Base-by-base conservation (phyloP, 2,797 vertebrate species). In the Galagoides demidoff region DNA sequence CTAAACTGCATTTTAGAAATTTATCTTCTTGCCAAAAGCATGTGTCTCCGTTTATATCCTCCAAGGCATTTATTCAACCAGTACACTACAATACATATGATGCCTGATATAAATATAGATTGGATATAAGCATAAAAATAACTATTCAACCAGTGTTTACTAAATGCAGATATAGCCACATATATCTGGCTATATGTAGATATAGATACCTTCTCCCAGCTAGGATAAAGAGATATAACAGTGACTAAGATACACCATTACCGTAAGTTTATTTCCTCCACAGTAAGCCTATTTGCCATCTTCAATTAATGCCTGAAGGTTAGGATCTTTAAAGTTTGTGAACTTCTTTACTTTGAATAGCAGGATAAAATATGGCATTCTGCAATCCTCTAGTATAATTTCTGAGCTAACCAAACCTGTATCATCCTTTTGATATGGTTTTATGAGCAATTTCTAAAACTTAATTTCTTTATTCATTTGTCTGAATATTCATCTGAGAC, bases 21-120 rank as follows among this genome's bases (percentile, higher is more conserved):
- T 31, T 66, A 25, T 81, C 76, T 77, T 89, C 66, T 78, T 68
- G 12, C 43, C 77, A 3, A 73, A 95, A 77, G 23, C 52, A 11
- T n/a, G 16, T 83, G 77, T 86, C 29, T 63, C 34, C 81, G 76
- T 52, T 71, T 91, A 71, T 10, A 66, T 77, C 59, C 81, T 85
- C 61, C 16, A 92, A 39, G 59, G n/a, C 19, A 87, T 82, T 96
- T 94, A 90, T 8, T 94, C 61, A 89, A 88, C 43, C 45, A 81
- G 31, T 49, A 90, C 74, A 81, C 8, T 25, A 17, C 4, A 63
- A 45, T 22, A 81, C 39, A 52, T 16, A 57, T 7, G 45, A 10
- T 13, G 43, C 22, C 19, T 76, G 12, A 45, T 79, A 17, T 27
- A 8, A n/a, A 22, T 57, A 11, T 34, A 43, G 25, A 43, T 43